Conservation (phyloP, 2,888 invertebrate species). For the Diloba caeruleocephala region DNA sequence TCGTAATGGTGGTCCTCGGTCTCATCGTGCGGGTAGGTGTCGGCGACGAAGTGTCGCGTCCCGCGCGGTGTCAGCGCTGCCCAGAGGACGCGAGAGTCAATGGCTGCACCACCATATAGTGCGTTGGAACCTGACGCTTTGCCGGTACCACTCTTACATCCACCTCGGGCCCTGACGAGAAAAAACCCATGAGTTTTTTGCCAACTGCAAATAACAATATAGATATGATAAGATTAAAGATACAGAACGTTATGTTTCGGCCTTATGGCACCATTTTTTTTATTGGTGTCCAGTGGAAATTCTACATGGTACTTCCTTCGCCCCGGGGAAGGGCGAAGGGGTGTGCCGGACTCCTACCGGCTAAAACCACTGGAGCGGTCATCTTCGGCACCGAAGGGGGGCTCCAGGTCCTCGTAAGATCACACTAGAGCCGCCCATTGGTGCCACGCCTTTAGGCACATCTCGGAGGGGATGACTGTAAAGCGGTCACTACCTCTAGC, state of each 20-base stretch:
- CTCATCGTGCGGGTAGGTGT: conserved; percentile 90
- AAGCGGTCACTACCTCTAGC: no score
- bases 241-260: not conserved
- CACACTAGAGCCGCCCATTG: no score
- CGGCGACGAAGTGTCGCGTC: conserved; percentile 93
- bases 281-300: no score
- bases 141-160: conserved; percentile 88
- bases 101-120: conserved; percentile 84
- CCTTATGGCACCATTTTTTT: no score
- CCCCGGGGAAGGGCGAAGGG: no score
- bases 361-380: no score
- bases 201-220: conserved; percentile 36
- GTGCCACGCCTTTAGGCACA: no score
- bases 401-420: no score
- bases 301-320: no score
- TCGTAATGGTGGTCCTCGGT: conserved; percentile 92
- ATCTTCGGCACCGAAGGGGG: no score
- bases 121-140: conserved; percentile 84
- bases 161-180: conserved; percentile 78
- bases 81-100: conserved; percentile 93
- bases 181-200: conserved; percentile 48
- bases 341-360: no score
- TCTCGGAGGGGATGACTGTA: no score
- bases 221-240: conserved; percentile 17
- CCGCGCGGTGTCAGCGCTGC: conserved; percentile 95